Evolutionary conservation across 2,797 vertebrate genomes (phyloP).

Genomic region (Macroramphosus scolopax): DNA sequence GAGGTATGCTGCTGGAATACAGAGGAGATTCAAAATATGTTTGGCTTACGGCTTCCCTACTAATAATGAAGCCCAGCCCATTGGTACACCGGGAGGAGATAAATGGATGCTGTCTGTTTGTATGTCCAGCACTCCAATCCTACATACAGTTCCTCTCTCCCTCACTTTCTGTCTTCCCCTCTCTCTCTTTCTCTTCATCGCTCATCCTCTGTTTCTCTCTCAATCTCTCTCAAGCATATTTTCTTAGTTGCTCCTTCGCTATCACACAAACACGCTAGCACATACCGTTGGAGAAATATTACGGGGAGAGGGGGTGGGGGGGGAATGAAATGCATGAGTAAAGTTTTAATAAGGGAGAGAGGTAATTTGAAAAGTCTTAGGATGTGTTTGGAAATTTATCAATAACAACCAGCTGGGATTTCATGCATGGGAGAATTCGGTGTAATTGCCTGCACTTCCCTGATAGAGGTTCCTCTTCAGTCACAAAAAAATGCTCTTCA

Average conservation of each 20-base stretch:
- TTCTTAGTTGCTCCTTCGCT: constrained; percentile 52
- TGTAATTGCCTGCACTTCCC: constrained; percentile 84
- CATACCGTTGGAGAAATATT: constrained; percentile 41
- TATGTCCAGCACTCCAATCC: constrained; percentile 61
- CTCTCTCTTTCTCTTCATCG: constrained; percentile 5
- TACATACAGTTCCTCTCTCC: constrained; percentile 31
- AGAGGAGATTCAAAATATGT: constrained; percentile 58
- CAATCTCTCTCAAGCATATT: constrained; percentile 43
- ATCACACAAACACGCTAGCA: constrained; percentile 56
- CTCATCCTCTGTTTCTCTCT: constrained; percentile 11
- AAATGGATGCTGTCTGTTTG: constrained; percentile 69
- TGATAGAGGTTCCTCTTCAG: constrained; percentile 81
- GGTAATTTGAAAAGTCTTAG: constrained; percentile 84
- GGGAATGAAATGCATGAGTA: constrained; percentile 77
- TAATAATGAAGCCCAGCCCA: constrained; percentile 67
- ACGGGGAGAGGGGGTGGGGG: background rate
- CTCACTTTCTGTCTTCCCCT: background rate
- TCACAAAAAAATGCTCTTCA: constrained; percentile 77
- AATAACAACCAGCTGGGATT: constrained; percentile 84
- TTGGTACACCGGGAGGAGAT: constrained; percentile 61
- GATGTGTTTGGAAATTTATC: constrained; percentile 83
- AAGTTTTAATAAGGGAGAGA: constrained; percentile 81
- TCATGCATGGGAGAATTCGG: constrained; percentile 82
- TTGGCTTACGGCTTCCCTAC: constrained; percentile 45
- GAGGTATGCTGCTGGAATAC: constrained; percentile 60